A percentile compares a stretch with the other conserved stretches of the same genome.
These are phyloP conservation scores for Sicus ferrugineus DNA, from an alignment of 2,888 invertebrate genomes.

Conservation along the genomic window DNA sequence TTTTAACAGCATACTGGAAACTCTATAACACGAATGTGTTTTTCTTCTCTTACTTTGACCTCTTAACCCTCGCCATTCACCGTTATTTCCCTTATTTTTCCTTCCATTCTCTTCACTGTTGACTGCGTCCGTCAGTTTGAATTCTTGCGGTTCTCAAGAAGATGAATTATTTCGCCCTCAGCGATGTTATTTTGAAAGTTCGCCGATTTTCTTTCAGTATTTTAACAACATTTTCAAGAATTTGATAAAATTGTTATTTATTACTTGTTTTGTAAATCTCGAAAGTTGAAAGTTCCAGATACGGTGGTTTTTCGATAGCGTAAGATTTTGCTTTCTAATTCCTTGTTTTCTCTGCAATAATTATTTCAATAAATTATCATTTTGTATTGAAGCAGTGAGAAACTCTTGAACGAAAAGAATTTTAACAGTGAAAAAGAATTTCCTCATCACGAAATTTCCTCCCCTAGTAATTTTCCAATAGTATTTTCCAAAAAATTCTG, in stretches of 20 bases:
- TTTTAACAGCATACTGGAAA: too few relatives aligned
- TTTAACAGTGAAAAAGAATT: not conserved
- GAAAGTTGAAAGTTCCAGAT: too few relatives aligned
- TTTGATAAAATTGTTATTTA: slow-evolving; percentile 6
- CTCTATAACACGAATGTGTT: too few relatives aligned
- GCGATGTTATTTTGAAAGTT: not conserved
- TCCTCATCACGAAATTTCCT: too few relatives aligned
- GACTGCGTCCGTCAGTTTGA: not conserved
- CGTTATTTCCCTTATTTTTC: not conserved
- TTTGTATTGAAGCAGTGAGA: not conserved
- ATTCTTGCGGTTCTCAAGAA: slow-evolving; percentile 19
- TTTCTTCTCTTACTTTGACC: not conserved
- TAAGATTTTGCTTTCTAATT: too few relatives aligned
- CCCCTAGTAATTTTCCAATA: too few relatives aligned
- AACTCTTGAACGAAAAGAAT: not conserved
- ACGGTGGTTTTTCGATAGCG: too few relatives aligned
- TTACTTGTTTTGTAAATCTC: not conserved
- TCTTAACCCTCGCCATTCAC: not conserved
- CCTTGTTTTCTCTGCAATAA: too few relatives aligned
- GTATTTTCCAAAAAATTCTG: too few relatives aligned
- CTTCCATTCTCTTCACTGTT: not conserved
- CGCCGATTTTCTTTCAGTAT: not conserved
- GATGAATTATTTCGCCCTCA: slow-evolving; percentile 21
- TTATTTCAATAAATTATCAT: too few relatives aligned
- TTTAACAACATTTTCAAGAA: not conserved